Percentiles rank a stretch among this genome's conserved stretches.
Conservation (phyloP, 2,797 vertebrate genomes). For the Ctenochaetus hawaiiensis region DNA sequence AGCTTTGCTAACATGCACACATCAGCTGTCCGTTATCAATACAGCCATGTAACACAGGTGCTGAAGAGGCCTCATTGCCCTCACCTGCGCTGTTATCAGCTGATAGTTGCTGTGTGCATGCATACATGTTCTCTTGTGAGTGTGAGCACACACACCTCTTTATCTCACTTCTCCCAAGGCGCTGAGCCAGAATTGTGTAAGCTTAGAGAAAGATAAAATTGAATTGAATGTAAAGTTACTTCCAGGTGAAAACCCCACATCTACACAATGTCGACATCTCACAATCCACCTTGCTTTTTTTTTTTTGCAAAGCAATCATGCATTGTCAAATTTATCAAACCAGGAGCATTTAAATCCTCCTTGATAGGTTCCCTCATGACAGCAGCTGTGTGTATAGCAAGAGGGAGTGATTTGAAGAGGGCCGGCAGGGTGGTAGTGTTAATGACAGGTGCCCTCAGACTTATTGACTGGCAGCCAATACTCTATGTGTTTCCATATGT, state of each 20-base stretch:
- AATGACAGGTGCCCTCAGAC: conserved; percentile 58
- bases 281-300: not conserved
- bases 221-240: conserved; percentile 40
- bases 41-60: conserved; percentile 56
- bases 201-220: conserved; percentile 17
- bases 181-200: conserved; percentile 55
- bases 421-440: conserved; percentile 21
- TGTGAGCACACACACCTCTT: conserved; percentile 59
- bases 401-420: conserved; percentile 20
- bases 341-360: not conserved
- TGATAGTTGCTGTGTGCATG: conserved; percentile 35
- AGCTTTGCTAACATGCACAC: conserved; percentile 48
- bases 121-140: conserved; percentile 43
- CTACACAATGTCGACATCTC: conserved; percentile 10
- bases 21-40: conserved; percentile 58
- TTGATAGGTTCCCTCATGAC: not conserved
- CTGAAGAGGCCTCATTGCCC: conserved; percentile 47
- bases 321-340: conserved; percentile 5
- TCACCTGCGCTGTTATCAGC: conserved; percentile 68
- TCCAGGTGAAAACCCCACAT: conserved; percentile 34
- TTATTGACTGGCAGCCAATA: conserved; percentile 50
- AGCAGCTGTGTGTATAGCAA: not conserved
- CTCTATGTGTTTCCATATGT: conserved; percentile 46
- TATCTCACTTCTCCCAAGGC: conserved; percentile 54
- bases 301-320: not conserved